phyloP scores from a whole-genome alignment of 2,797 vertebrate genomes.

The Microchirus variegatus region DNA sequence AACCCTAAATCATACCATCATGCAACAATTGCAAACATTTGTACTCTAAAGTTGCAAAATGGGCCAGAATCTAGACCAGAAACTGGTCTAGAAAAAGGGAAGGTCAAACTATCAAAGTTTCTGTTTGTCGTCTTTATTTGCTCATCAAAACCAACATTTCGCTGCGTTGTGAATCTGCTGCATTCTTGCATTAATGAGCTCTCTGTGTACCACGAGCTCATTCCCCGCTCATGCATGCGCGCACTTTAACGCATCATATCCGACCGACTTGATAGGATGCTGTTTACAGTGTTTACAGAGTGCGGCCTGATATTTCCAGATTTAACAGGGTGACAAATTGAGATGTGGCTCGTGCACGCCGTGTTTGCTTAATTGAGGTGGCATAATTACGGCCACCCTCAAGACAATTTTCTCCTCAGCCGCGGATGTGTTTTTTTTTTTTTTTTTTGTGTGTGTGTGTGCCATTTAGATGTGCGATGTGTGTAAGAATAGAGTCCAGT shows the following conservation, averaged over 20 bases:
- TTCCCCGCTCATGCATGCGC: conserved; percentile 4
- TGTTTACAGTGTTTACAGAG: conserved; percentile 21
- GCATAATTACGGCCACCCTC: conserved; percentile 55
- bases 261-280: background rate
- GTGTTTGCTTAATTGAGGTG: conserved; percentile 60
- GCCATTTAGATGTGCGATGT: conserved; percentile 48
- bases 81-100: too few relatives aligned
- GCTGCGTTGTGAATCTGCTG: conserved; percentile 4
- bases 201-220: conserved; percentile 1
- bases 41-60: too few relatives aligned
- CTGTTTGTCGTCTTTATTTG: conserved; percentile 41
- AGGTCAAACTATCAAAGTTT: conserved; percentile 32
- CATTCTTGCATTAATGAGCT: conserved; percentile 17
- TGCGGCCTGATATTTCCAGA: conserved; percentile 12
- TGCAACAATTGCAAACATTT: too few relatives aligned
- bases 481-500: conserved; percentile 61
- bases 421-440: conserved; percentile 14
- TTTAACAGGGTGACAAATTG: conserved; percentile 45
- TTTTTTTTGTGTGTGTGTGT: conserved; percentile 12
- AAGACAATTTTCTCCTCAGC: conserved; percentile 37
- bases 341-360: conserved; percentile 35
- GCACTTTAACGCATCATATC: conserved; percentile 4
- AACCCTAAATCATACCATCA: too few relatives aligned
- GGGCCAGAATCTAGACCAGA: too few relatives aligned
- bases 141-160: conserved; percentile 38